A percentile compares a stretch with the other conserved stretches of the same genome.
phyloP scores from a whole-genome alignment of 2,888 invertebrate species.

The Drosophila prolongata region DNA sequence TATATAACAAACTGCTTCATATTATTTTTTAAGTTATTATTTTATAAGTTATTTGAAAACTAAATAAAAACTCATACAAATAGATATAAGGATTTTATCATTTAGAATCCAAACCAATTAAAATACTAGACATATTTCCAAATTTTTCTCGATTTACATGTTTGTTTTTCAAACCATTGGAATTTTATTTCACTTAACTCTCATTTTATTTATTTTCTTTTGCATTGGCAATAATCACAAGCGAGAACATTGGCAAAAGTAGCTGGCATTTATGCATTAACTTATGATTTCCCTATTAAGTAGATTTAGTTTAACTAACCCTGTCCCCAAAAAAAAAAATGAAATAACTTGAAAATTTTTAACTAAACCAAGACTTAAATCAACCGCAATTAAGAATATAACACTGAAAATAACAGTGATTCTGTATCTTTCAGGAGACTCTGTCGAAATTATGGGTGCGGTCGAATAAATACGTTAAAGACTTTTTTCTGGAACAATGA shows the following conservation, averaged over 20 bases:
- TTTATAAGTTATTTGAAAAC: neutral
- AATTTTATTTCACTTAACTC: slow-evolving; percentile 18
- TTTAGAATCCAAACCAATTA: neutral
- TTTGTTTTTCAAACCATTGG: slow-evolving; percentile 6
- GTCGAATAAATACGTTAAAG: neutral
- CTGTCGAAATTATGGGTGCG: neutral
- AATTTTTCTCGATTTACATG: slow-evolving; percentile 16
- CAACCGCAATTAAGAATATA: slow-evolving; percentile 4
- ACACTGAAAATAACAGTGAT: slow-evolving; percentile 14
- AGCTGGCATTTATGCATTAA: slow-evolving; percentile 35
- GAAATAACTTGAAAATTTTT: slow-evolving; percentile 15
- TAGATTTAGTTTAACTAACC: slow-evolving; percentile 41
- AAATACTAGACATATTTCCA: slow-evolving; percentile 31
- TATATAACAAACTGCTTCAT: neutral
- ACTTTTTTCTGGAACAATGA: too few species aligned
- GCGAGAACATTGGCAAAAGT: slow-evolving; percentile 40
- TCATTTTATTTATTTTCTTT: slow-evolving; percentile 4
- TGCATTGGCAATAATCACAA: slow-evolving; percentile 41
- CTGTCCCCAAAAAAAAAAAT: slow-evolving; percentile 6
- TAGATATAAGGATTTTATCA: neutral
- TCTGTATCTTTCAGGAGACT: neutral
- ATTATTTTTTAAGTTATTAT: neutral
- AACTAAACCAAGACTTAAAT: slow-evolving; percentile 31
- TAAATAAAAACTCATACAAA: too few species aligned
- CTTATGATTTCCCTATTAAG: slow-evolving; percentile 29